Conservation (phyloP, 2,888 invertebrate genomes). For the Boloria selene region DNA sequence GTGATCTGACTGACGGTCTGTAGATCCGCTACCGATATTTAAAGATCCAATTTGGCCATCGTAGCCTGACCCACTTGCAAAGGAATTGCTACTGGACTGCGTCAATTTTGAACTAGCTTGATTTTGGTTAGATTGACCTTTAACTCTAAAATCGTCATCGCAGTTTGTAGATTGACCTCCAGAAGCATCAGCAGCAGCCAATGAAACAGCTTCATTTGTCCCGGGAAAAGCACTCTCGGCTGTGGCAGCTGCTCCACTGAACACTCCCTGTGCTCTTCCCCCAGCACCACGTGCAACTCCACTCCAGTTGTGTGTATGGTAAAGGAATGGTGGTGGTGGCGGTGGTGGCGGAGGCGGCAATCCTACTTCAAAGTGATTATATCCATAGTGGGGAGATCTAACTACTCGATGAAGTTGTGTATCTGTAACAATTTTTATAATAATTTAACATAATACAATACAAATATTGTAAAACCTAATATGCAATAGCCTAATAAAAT, state of each 20-base stretch:
- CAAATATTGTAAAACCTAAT: no score
- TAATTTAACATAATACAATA: neutral
- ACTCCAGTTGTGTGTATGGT: slow-evolving; percentile 62
- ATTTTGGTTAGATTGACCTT: slow-evolving; percentile 6
- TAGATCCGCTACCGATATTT: slow-evolving; percentile 18
- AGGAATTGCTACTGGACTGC: neutral
- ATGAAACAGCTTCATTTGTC: slow-evolving; percentile 52
- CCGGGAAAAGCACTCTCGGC: slow-evolving; percentile 46
- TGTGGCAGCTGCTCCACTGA: slow-evolving; percentile 57
- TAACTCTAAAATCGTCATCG: slow-evolving; percentile 15
- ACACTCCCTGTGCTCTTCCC: slow-evolving; percentile 56
- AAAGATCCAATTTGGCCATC: slow-evolving; percentile 22
- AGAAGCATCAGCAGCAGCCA: slow-evolving; percentile 33
- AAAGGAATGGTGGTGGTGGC: slow-evolving; percentile 46
- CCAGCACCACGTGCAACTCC: slow-evolving; percentile 52
- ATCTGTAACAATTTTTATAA: slow-evolving; percentile 43
- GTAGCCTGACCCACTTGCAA: slow-evolving; percentile 21
- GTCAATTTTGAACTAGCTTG: neutral
- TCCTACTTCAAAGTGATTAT: slow-evolving; percentile 24
- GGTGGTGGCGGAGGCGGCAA: slow-evolving; percentile 37
- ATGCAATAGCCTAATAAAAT: no score
- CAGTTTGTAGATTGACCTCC: slow-evolving; percentile 17
- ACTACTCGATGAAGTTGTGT: slow-evolving; percentile 44
- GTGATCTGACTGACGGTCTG: slow-evolving; percentile 2
- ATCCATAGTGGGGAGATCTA: slow-evolving; percentile 47